phyloP scores from a whole-genome alignment of 2,113 vertebrate species.

The Anguilla rostrata region DNA sequence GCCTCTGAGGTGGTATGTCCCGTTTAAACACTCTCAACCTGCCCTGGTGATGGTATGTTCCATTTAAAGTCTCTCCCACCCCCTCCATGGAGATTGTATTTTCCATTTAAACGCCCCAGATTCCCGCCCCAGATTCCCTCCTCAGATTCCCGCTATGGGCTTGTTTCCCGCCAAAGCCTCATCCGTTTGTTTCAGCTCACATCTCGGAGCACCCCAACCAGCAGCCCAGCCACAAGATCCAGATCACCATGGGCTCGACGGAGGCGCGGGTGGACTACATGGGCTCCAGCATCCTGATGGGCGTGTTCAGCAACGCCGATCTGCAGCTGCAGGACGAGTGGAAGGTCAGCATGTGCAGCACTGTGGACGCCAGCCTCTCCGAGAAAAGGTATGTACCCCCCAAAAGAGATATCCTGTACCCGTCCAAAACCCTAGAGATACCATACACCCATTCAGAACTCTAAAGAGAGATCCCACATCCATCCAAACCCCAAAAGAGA shows the following conservation, averaged over 20 bases:
- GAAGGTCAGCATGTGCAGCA: slow-evolving; percentile 91
- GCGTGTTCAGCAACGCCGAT: slow-evolving; percentile 96
- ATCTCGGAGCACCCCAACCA: slow-evolving; percentile 98
- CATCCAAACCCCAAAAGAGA: not conserved
- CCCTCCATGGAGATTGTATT: too few species aligned
- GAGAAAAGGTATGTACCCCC: slow-evolving; percentile 85
- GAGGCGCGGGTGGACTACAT: slow-evolving; percentile 98
- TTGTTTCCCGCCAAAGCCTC: not conserved
- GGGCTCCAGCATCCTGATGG: slow-evolving; percentile 98
- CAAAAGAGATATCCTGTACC: not conserved
- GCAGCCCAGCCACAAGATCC: slow-evolving; percentile 96
- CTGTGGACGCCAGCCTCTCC: slow-evolving; percentile 82
- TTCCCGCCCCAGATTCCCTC: too few species aligned
- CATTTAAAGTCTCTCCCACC: too few species aligned
- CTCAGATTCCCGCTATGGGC: not conserved
- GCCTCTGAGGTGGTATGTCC: too few species aligned
- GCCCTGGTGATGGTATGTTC: too few species aligned
- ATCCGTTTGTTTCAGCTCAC: slow-evolving; percentile 72
- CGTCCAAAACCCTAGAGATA: too few species aligned
- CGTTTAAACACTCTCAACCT: too few species aligned
- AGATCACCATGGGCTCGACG: slow-evolving; percentile 98
- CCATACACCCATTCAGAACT: too few species aligned
- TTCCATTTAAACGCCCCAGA: too few species aligned
- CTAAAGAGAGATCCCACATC: too few species aligned
- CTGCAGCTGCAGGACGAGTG: slow-evolving; percentile 96